Evolutionary conservation across 2,888 invertebrate species (phyloP).

Genomic region (Petrolisthes manimaculis): DNA sequence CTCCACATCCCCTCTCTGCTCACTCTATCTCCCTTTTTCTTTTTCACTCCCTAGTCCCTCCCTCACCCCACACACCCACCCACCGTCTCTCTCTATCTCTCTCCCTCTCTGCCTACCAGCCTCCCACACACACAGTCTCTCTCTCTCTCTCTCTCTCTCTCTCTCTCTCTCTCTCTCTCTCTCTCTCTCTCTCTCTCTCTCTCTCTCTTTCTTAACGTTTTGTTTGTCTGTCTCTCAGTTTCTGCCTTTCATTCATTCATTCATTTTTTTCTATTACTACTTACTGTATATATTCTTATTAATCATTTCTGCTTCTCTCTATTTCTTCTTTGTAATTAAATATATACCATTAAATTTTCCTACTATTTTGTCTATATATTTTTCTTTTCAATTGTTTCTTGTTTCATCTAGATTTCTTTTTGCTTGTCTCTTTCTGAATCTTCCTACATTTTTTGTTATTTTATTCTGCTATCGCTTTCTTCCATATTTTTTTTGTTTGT

Average conservation of each 20-base stretch:
- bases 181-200: background rate
- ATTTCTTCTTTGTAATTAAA: background rate
- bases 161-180: constrained; percentile 33
- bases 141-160: background rate
- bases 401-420: background rate
- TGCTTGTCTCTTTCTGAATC: background rate
- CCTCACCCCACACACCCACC: background rate
- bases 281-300: background rate
- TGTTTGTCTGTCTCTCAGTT: background rate
- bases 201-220: background rate
- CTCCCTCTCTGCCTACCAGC: background rate
- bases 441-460: background rate
- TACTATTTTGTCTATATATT: background rate
- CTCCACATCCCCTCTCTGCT: background rate
- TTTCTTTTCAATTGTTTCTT: background rate
- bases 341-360: background rate
- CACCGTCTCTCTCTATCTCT: background rate
- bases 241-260: background rate
- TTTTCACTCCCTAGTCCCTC: background rate
- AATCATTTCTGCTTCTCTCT: background rate
- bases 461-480: background rate
- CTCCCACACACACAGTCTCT: too few relatives aligned
- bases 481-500: background rate
- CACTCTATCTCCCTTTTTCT: constrained; percentile 26
- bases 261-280: background rate